Conservation (phyloP, 2,797 vertebrate species). For the Chlorospingus flavigularis region DNA sequence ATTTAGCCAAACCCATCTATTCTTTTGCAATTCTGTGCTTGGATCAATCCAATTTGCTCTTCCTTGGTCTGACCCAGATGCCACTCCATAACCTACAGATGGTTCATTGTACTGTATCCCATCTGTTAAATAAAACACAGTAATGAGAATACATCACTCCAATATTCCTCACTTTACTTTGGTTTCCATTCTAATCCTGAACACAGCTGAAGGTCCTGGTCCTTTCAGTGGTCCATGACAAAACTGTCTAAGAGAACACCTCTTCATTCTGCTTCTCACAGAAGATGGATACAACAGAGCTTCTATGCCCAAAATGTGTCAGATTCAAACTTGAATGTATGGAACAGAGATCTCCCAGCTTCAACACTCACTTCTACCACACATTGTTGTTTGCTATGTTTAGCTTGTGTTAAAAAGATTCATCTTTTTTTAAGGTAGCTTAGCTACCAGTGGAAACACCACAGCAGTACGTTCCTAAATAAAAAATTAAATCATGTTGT, state of each 20-base stretch:
- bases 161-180: slow-evolving; percentile 39
- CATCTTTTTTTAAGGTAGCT: background rate
- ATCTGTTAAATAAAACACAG: slow-evolving; percentile 55
- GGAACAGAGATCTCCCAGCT: background rate
- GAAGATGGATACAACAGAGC: background rate
- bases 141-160: slow-evolving; percentile 61
- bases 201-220: slow-evolving; percentile 30
- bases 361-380: background rate
- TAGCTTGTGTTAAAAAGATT: background rate
- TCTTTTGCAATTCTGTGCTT: background rate
- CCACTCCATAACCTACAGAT: slow-evolving; percentile 61
- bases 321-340: background rate
- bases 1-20: background rate
- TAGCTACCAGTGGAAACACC: background rate
- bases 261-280: background rate
- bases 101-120: slow-evolving; percentile 50
- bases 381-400: background rate
- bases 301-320: background rate
- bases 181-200: slow-evolving; percentile 38
- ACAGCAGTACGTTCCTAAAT: background rate
- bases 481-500: background rate
- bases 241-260: background rate
- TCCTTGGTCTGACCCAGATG: slow-evolving; percentile 57
- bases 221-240: background rate
- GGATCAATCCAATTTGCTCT: slow-evolving; percentile 8